Evolutionary conservation across 2,797 vertebrate species (phyloP).

Genomic region (Coendou prehensilis): DNA sequence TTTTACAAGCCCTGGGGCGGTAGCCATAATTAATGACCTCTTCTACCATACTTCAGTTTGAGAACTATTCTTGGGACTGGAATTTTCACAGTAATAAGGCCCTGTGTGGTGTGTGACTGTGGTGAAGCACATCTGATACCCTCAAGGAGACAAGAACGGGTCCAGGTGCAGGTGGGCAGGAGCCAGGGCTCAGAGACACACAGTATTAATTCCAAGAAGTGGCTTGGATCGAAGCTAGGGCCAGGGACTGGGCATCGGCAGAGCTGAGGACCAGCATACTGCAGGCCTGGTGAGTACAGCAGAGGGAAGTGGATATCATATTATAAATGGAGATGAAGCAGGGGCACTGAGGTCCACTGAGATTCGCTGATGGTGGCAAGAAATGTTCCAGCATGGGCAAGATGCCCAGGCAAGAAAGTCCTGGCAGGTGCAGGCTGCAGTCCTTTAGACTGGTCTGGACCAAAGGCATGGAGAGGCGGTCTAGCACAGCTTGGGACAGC

Average conservation of each 20-base stretch:
- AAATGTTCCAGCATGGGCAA: not conserved
- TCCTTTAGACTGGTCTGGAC: not conserved
- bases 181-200: not conserved
- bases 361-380: not conserved
- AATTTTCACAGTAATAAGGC: not conserved
- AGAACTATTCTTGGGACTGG: not conserved
- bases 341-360: not conserved
- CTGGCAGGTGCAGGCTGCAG: not conserved
- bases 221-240: not conserved
- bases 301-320: not conserved
- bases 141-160: not conserved
- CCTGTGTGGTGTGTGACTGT: not conserved
- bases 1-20: constrained; percentile 9
- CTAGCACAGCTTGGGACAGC: not conserved
- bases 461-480: not conserved
- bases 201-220: not conserved
- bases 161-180: not conserved
- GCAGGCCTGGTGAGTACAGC: not conserved
- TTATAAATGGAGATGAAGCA: not conserved
- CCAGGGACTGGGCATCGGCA: not conserved
- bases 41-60: not conserved
- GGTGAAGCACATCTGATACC: not conserved
- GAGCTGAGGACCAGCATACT: not conserved
- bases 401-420: not conserved
- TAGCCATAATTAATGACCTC: not conserved